phyloP scores from a whole-genome alignment of 2,113 vertebrate genomes.

The Gymnocephalus cernua region DNA sequence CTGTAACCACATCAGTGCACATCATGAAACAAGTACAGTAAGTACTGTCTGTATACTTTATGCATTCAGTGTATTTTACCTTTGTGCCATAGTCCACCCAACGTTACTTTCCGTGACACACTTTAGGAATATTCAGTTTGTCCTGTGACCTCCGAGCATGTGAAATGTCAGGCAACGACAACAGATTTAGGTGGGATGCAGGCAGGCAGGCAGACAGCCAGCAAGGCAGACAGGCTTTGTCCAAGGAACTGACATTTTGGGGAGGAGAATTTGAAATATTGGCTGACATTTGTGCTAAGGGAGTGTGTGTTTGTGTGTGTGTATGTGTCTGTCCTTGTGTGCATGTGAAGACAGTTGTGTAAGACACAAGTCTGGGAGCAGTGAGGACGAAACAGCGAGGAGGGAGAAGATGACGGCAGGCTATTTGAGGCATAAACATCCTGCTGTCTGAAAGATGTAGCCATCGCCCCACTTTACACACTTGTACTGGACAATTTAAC shows the following conservation, averaged over 20 bases:
- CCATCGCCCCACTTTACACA: slow-evolving; percentile 26
- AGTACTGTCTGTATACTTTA: not conserved
- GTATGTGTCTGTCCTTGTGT: not conserved
- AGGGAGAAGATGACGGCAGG: slow-evolving; percentile 35
- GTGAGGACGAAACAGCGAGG: slow-evolving; percentile 28
- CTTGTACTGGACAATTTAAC: slow-evolving; percentile 37
- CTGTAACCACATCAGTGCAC: not conserved
- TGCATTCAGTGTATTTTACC: slow-evolving; percentile 12
- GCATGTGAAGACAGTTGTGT: slow-evolving; percentile 26
- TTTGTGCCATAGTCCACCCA: not conserved
- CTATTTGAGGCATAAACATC: slow-evolving; percentile 23
- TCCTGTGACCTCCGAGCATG: slow-evolving; percentile 49
- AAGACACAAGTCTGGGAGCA: slow-evolving; percentile 47
- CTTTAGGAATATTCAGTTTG: slow-evolving; percentile 44
- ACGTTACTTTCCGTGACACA: slow-evolving; percentile 40
- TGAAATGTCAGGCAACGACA: slow-evolving; percentile 67
- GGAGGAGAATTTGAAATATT: slow-evolving; percentile 69
- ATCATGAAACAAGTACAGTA: not conserved
- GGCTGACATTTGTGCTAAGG: slow-evolving; percentile 76
- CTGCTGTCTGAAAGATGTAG: slow-evolving; percentile 36
- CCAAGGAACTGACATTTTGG: slow-evolving; percentile 78
- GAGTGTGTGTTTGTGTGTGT: slow-evolving; percentile 6
- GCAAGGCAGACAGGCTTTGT: slow-evolving; percentile 49
- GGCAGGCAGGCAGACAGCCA: slow-evolving; percentile 39
- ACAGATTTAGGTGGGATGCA: slow-evolving; percentile 50